A percentile compares a stretch with the other conserved stretches of the same genome.
phyloP scores from a whole-genome alignment of 2,113 vertebrate species.

The Acanthisitta chloris region DNA sequence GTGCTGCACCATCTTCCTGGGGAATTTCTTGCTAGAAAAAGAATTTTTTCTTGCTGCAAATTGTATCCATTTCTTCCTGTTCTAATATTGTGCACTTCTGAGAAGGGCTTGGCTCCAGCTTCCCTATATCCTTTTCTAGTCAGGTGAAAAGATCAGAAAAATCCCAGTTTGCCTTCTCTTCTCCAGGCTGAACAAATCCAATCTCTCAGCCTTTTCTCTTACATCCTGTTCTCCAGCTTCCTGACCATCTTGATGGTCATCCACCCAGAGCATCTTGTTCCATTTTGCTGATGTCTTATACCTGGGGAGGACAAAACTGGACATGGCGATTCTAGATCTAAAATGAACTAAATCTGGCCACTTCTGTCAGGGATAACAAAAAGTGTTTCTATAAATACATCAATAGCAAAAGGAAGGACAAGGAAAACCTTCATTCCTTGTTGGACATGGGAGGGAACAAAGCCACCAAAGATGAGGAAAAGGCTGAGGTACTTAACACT shows the following conservation, averaged over 20 bases:
- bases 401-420: no score
- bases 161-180: neutral
- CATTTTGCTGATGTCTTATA: neutral
- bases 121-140: neutral
- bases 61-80: neutral
- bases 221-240: neutral
- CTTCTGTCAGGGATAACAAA: no score
- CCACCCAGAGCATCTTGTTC: neutral
- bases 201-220: neutral
- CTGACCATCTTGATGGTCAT: neutral
- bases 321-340: neutral
- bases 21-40: neutral
- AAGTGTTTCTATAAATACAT: no score
- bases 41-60: neutral
- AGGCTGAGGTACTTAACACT: no score
- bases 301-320: neutral
- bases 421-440: no score
- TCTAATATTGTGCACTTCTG: neutral
- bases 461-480: no score
- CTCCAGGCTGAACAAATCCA: neutral
- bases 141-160: neutral
- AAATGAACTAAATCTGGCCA: no score
- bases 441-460: no score
- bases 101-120: neutral
- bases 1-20: neutral